Base-by-base conservation (phyloP, 1,140 invertebrate genomes). In the Drosophila nigromelanica region DNA sequence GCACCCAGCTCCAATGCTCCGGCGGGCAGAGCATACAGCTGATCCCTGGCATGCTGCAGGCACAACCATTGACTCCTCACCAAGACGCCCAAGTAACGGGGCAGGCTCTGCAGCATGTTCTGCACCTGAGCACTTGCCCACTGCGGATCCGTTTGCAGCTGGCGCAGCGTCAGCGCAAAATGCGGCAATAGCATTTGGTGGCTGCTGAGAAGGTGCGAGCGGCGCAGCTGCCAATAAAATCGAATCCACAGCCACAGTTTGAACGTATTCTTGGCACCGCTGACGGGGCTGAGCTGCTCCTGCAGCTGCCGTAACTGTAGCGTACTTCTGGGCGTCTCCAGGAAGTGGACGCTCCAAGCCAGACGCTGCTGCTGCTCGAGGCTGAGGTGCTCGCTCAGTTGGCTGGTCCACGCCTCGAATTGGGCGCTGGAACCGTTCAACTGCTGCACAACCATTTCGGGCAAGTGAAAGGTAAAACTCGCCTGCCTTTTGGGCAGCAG, bases 41-140 rank as follows among this genome's bases (percentile, higher is more conserved):
- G 60, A 18, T 89, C 66, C 11, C 7, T 39, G 1, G 21, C 24
- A 59, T 89, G 71, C 33, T 56, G 54, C 15, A 90, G 1, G 11
- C 86, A 89, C 10, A 89, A n/a, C 52, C 50, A 64, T 1, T 37
- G 55, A 51, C 74, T 80, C 3, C 42, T 30, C 3, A 60, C 18
- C 11, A 90, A 3, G 10, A 52, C 14, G 10, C 12, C 15, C 2
- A 90, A 6, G 6, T 18, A 6, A 15, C 12, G 27, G 0, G 80
- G 80, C 15, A 89, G 61, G 7, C 64, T 76, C 47, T 81, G 78
- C 30, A 70, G 15, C 68, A 89, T 78, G 35, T 90, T 90, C 33
- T 80, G 73, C 6, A 89, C 18, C 4, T 77, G 18, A 11, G 3
- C 6, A 15, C 10, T 39, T n/a, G 7, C 37, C 47, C 18, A 33